Evolutionary conservation across 2,888 invertebrate species (phyloP).

Genomic region (Drepana falcataria): DNA sequence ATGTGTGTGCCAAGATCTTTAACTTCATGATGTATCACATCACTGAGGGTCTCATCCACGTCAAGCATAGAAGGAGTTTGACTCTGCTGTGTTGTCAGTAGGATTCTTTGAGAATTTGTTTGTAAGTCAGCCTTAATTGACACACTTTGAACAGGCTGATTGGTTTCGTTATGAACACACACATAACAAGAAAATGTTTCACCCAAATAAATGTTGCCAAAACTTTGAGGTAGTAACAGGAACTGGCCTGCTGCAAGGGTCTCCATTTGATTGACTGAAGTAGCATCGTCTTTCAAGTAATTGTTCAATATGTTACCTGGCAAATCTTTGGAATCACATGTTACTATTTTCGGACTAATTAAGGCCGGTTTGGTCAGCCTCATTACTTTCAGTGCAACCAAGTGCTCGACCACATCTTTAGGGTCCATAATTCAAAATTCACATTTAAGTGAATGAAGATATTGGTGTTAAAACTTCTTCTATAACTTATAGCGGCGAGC

Average conservation of each 20-base stretch:
- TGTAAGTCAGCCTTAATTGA: conserved; percentile 95
- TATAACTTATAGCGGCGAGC: too few relatives aligned
- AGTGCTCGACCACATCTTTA: conserved; percentile 80
- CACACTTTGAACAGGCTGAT: conserved; percentile 89
- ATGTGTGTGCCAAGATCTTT: conserved; percentile 99
- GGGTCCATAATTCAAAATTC: conserved; percentile 65
- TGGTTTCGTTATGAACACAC: conserved; percentile 97
- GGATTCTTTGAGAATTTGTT: conserved; percentile 92
- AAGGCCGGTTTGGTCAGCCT: conserved; percentile 94
- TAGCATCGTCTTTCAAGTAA: conserved; percentile 89
- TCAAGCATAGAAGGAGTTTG: conserved; percentile 79
- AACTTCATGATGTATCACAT: conserved; percentile 99
- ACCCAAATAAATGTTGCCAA: conserved; percentile 98
- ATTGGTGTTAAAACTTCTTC: too few relatives aligned
- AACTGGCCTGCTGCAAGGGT: conserved; percentile 92
- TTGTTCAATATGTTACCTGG: conserved; percentile 89
- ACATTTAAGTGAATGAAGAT: too few relatives aligned
- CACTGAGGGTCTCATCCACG: conserved; percentile 93
- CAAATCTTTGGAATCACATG: conserved; percentile 91
- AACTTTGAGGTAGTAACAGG: conserved; percentile 95
- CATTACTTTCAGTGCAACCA: conserved; percentile 90
- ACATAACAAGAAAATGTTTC: conserved; percentile 99
- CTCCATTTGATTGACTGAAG: conserved; percentile 89
- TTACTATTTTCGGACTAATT: conserved; percentile 88
- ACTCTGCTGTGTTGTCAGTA: conserved; percentile 86